These are phyloP conservation scores for Rhorus exstirpatorius DNA, from an alignment of 2,888 invertebrate genomes.

Conservation along the genomic window DNA sequence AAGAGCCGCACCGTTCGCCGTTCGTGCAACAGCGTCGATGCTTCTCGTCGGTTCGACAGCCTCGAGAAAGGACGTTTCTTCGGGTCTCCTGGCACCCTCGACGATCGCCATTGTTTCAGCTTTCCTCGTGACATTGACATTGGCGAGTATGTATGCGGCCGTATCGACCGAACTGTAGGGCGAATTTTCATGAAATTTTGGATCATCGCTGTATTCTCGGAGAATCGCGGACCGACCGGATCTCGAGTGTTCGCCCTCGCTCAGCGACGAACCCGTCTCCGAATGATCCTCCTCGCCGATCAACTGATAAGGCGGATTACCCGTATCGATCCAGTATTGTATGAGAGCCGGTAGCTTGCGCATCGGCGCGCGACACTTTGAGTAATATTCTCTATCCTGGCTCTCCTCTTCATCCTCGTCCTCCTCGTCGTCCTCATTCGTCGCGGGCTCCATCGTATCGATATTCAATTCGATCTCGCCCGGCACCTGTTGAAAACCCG, in stretches of 20 bases:
- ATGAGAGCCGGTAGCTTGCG: conserved; percentile 74
- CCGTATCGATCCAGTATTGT: conserved; percentile 81
- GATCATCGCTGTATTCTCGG: conserved; percentile 38
- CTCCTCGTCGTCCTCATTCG: conserved; percentile 30
- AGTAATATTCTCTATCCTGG: conserved; percentile 43
- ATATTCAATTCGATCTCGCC: conserved; percentile 71
- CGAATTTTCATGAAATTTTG: conserved; percentile 38
- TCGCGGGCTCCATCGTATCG: conserved; percentile 61
- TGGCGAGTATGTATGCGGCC: conserved; percentile 79
- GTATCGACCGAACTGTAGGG: conserved; percentile 79
- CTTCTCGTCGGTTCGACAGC: no score
- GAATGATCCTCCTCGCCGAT: conserved; percentile 41
- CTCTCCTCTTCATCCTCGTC: conserved; percentile 38
- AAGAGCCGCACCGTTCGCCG: no score
- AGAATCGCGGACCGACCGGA: conserved; percentile 29
- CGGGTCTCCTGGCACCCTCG: conserved; percentile 72
- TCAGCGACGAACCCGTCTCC: conserved; percentile 71
- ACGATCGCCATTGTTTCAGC: conserved; percentile 74
- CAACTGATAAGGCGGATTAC: conserved; percentile 73
- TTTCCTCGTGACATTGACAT: conserved; percentile 78
- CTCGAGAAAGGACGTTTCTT: neutral
- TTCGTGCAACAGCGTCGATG: no score
- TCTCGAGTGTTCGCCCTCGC: conserved; percentile 68
- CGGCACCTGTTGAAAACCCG: conserved; percentile 66
- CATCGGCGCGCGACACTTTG: conserved; percentile 66